Conservation (phyloP, 2,888 invertebrate genomes). For the Magallana nippona region DNA sequence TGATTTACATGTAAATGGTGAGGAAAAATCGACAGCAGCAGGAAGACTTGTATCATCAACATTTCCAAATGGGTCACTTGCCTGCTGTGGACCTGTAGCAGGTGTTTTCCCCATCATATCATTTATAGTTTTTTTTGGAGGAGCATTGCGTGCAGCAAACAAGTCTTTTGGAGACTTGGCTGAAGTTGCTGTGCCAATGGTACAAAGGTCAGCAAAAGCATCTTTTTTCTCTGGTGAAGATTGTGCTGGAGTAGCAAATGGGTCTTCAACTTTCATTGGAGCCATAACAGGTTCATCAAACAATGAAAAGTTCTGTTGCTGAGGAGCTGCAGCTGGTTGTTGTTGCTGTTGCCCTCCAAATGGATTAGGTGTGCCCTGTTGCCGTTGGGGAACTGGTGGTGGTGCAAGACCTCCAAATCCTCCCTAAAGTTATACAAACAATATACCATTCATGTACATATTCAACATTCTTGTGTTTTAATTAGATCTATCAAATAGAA, state of each 20-base stretch:
- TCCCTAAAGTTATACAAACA: background rate
- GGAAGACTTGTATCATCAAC: conserved; percentile 48
- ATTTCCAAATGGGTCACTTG: conserved; percentile 64
- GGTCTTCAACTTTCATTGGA: conserved; percentile 52
- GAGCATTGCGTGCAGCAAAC: conserved; percentile 63
- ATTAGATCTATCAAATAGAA: background rate
- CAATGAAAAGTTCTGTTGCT: conserved; percentile 16
- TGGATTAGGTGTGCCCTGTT: conserved; percentile 30
- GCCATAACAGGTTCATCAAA: conserved; percentile 56
- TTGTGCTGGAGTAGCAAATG: conserved; percentile 46
- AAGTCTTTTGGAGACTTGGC: conserved; percentile 67
- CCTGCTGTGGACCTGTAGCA: conserved; percentile 51
- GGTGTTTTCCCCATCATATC: conserved; percentile 59
- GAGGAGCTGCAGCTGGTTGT: conserved; percentile 3
- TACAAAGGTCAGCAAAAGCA: conserved; percentile 68
- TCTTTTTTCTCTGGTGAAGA: conserved; percentile 46
- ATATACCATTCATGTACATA: background rate
- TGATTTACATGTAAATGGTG: conserved; percentile 32
- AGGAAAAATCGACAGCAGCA: conserved; percentile 45
- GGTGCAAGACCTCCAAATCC: conserved; percentile 35
- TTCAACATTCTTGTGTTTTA: background rate
- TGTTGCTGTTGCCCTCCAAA: conserved; percentile 33
- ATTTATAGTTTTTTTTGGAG: conserved; percentile 69
- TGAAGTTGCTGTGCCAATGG: conserved; percentile 55
- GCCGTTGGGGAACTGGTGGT: conserved; percentile 44